A percentile compares a stretch with the other conserved stretches of the same genome.
These are phyloP conservation scores for Anorthoa munda DNA, from an alignment of 2,888 invertebrate genomes.

Conservation along the genomic window DNA sequence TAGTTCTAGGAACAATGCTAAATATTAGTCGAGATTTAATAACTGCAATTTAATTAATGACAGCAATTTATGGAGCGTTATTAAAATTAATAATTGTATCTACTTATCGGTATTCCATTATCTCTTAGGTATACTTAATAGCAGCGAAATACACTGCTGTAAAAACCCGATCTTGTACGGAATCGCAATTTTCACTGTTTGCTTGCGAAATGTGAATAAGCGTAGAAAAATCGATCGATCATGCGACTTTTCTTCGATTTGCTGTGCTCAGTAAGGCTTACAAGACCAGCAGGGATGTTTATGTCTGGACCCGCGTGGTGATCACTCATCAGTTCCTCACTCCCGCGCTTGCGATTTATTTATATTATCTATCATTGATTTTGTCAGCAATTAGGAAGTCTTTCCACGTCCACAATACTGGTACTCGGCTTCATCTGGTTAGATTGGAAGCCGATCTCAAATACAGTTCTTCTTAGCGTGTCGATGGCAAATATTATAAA, in stretches of 20 bases:
- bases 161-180: not conserved
- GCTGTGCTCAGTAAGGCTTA: no score
- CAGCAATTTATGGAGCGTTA: conserved; percentile 1
- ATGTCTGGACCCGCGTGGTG: no score
- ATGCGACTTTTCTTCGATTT: not conserved
- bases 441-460: no score
- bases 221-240: not conserved
- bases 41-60: conserved; percentile 18
- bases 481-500: no score
- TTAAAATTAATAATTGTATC: conserved; percentile 19
- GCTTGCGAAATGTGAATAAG: not conserved
- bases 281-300: no score
- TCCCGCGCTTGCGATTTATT: no score
- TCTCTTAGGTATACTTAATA: not conserved
- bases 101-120: not conserved
- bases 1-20: not conserved
- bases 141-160: not conserved
- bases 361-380: not conserved
- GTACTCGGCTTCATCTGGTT: no score
- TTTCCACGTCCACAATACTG: no score
- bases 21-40: not conserved
- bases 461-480: no score
- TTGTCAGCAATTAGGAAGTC: not conserved
- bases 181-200: not conserved
- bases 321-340: no score